phyloP scores from a whole-genome alignment of 30 jellyfish, hydroid and myxozoan genomes.

The Turritopsis dohrnii region DNA sequence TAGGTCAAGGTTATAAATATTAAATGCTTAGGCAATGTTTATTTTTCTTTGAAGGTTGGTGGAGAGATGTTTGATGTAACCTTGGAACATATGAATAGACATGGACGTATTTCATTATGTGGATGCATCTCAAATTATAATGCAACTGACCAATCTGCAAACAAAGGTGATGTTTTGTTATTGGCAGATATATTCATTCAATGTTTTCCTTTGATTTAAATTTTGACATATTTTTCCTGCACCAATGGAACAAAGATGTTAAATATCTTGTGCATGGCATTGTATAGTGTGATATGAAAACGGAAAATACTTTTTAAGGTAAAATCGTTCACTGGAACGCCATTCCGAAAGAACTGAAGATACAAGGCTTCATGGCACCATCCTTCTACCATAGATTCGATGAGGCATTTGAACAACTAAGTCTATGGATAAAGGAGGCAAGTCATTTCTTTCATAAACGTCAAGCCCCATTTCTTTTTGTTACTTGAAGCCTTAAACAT shows the following conservation, averaged over 20 bases:
- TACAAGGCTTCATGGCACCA: conserved; percentile 78
- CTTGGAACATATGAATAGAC: conserved; percentile 55
- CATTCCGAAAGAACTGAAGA: conserved; percentile 64
- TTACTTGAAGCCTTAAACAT: too few relatives aligned
- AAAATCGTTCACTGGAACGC: conserved; percentile 62
- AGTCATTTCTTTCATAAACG: not conserved
- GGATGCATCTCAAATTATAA: conserved; percentile 77
- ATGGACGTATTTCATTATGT: conserved; percentile 68
- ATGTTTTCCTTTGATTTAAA: not conserved
- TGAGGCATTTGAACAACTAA: conserved; percentile 50
- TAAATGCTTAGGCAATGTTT: not conserved
- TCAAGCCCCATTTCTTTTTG: too few relatives aligned
- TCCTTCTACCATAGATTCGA: conserved; percentile 40
- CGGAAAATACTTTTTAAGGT: conserved; percentile 34
- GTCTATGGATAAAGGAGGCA: conserved; percentile 75
- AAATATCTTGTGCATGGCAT: not conserved
- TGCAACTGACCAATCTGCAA: conserved; percentile 42
- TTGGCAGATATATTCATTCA: not conserved
- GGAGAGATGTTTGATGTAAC: conserved; percentile 80
- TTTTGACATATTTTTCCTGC: conserved; percentile 28
- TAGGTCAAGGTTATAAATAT: not conserved
- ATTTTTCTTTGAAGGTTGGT: conserved; percentile 52
- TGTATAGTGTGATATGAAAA: not conserved
- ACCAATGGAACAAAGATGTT: conserved; percentile 37
- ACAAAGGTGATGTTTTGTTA: conserved; percentile 46